phyloP scores from a whole-genome alignment of 2,113 vertebrate species.

The Panurus biarmicus region DNA sequence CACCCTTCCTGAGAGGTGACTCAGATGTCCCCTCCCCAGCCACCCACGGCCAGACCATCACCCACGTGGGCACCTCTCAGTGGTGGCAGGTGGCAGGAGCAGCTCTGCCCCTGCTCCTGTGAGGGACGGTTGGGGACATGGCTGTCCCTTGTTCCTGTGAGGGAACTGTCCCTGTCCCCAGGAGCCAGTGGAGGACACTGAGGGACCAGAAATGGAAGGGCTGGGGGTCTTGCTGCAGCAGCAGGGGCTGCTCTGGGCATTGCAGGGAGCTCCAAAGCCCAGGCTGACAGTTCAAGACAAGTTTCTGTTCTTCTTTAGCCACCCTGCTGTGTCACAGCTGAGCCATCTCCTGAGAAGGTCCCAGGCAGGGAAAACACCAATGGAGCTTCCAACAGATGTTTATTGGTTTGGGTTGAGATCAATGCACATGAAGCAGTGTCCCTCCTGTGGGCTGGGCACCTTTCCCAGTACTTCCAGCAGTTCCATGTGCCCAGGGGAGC shows the following conservation, averaged over 20 bases:
- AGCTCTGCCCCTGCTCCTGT: background rate
- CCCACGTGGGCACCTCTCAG: background rate
- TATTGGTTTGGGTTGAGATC: background rate
- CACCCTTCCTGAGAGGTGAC: background rate
- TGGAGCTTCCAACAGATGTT: background rate
- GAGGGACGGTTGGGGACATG: fast-evolving
- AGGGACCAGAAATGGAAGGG: background rate
- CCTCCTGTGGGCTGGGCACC: background rate
- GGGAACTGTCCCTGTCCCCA: background rate
- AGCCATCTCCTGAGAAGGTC: background rate
- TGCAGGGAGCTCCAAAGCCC: too few relatives aligned
- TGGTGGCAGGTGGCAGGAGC: background rate
- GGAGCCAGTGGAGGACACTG: background rate
- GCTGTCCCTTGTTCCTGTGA: background rate
- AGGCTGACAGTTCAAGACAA: background rate
- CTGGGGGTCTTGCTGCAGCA: background rate
- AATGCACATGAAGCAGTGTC: background rate
- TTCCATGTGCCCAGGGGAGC: background rate
- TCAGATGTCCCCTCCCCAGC: background rate
- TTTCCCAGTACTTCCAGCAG: background rate
- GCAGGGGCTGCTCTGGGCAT: too few relatives aligned
- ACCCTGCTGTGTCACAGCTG: background rate
- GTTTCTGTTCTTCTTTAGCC: background rate
- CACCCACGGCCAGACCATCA: background rate
- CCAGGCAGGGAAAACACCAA: background rate